Evolutionary conservation across 2,888 invertebrate species (phyloP).

Genomic region (Archaeoteleia sp.): DNA sequence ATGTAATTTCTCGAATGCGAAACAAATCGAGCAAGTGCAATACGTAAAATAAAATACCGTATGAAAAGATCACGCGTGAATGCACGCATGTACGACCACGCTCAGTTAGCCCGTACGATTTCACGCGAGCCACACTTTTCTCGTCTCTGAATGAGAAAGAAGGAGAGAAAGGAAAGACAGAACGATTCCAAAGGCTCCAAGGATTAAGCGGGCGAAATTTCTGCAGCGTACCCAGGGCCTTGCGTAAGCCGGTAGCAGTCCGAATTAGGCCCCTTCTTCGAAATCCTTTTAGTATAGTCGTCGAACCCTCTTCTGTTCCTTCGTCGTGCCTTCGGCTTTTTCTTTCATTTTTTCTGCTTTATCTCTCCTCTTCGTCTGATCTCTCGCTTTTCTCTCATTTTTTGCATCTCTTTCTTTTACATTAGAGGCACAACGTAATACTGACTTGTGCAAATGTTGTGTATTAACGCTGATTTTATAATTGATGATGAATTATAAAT

Average conservation of each 20-base stretch:
- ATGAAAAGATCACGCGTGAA: constrained; percentile 23
- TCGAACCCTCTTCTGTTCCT: constrained; percentile 44
- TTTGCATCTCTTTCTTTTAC: constrained; percentile 35
- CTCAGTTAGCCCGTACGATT: constrained; percentile 9
- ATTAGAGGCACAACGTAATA: constrained; percentile 37
- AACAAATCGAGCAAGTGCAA: no score
- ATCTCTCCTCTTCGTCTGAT: constrained; percentile 48
- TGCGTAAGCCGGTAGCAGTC: constrained; percentile 70
- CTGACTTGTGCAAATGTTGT: constrained; percentile 34
- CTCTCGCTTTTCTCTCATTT: constrained; percentile 43
- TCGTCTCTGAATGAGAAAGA: constrained; percentile 14
- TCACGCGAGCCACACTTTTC: constrained; percentile 33
- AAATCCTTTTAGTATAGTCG: constrained; percentile 52
- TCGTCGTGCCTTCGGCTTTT: constrained; percentile 42
- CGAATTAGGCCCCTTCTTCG: constrained; percentile 64
- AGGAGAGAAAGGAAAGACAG: constrained; percentile 10
- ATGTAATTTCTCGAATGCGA: no score
- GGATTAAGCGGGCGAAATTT: constrained; percentile 44
- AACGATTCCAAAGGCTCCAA: constrained; percentile 3
- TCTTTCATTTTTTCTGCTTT: constrained; percentile 32
- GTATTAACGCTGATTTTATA: constrained; percentile 22
- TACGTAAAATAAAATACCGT: neutral
- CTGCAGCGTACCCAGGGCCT: constrained; percentile 53
- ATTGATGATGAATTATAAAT: no score
- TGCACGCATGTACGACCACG: constrained; percentile 25